phyloP scores from a whole-genome alignment of 2,797 vertebrate genomes.

The Sylvia borin region DNA sequence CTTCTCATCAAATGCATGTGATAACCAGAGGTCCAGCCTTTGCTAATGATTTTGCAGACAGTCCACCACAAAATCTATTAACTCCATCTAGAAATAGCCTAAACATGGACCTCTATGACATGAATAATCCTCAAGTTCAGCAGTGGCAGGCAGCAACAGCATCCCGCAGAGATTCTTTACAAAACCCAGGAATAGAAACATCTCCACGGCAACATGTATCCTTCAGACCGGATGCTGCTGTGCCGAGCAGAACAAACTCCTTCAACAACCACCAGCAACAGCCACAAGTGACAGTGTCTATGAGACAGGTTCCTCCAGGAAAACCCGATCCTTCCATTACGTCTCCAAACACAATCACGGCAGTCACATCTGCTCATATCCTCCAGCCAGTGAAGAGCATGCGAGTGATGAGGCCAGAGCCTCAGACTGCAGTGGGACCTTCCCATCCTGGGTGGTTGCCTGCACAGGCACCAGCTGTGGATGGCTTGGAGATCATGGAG shows the following conservation, averaged over 20 bases:
- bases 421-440: constrained; percentile 95
- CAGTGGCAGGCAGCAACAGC: constrained; percentile 83
- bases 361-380: constrained; percentile 93
- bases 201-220: constrained; percentile 84
- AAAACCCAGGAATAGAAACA: constrained; percentile 78
- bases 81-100: constrained; percentile 90
- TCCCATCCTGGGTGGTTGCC: constrained; percentile 93
- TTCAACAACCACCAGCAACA: constrained; percentile 91
- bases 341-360: constrained; percentile 90
- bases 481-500: constrained; percentile 76
- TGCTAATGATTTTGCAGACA: constrained; percentile 87
- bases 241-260: constrained; percentile 92
- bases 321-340: constrained; percentile 86
- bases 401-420: constrained; percentile 94
- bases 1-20: constrained; percentile 90
- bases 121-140: constrained; percentile 72
- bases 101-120: constrained; percentile 90
- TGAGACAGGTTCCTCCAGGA: constrained; percentile 80
- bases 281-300: constrained; percentile 76
- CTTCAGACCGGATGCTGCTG: constrained; percentile 86
- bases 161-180: constrained; percentile 77
- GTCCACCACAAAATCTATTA: constrained; percentile 84
- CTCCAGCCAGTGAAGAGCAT: constrained; percentile 96
- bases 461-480: constrained; percentile 75
- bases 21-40: constrained; percentile 83